Base-by-base conservation (phyloP, 2,888 invertebrate species). In the Ornithoptera alexandrae region DNA sequence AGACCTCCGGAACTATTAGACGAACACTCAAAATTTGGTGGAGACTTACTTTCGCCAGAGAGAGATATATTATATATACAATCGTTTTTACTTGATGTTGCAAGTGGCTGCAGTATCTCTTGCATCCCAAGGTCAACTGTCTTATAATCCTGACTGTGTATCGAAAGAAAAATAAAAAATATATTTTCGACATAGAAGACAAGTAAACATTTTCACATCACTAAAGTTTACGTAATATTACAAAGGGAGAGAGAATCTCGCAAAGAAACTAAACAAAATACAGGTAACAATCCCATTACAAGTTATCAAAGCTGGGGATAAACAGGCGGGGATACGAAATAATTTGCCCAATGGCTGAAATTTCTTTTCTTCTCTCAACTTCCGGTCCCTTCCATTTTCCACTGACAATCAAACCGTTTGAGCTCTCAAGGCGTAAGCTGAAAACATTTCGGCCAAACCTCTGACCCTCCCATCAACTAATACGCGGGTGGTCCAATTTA, bases 391-490 rank as follows among this genome's bases (percentile, higher is more conserved):
- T 75, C 78, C 78, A 78, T 78, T 78, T 79, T 79, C 79, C 79
- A 81, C 80, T 81, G 81, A 83, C 86, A 83, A 88, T 88, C 88
- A 85, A 82, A 81, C 79, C 81, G 84, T 78, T 82, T 82, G 82
- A 77, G 78, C 76, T 77, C 74, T 79, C 78, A 77, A 77, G 78
- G 77, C 78, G 79, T 76, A 79, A 83, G 78, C 81, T 84, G 84
- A 81, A 83, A 87, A 85, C 85, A 83, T 87, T 87, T 85, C 78
- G 75, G 80, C 79, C 78, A 77, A 85, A 86, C 82, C 85, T 81
- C 81, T 81, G 84, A 82, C 85, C 88, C 86, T 82, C 82, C 88
- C 87, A 89, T 89, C 88, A 86, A 87, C 88, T 89, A 88, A 88
- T 88, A 87, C 84, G 81, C 75, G 69, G 58, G 24, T 74, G 80